Conservation (phyloP, 2,113 vertebrate species). For the Aspidoscelis tigris region DNA sequence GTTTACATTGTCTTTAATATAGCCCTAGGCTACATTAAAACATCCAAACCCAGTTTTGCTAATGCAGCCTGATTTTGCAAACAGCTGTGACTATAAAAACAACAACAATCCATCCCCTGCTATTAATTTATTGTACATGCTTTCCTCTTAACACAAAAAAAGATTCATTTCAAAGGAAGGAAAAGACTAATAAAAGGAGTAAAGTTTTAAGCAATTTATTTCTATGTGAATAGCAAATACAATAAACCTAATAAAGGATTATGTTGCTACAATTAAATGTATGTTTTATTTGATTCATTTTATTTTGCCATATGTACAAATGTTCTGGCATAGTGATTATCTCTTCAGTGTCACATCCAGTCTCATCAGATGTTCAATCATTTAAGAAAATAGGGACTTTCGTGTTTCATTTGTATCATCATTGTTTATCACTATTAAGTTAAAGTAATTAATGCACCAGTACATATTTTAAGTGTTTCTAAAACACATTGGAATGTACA, state of each 20-base stretch:
- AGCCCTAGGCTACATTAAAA: background rate
- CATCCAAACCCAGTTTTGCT: slow-evolving; percentile 7
- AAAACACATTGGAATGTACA: background rate
- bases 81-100: slow-evolving; percentile 11
- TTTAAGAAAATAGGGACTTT: background rate
- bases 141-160: slow-evolving; percentile 6
- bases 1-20: background rate
- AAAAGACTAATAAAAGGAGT: background rate
- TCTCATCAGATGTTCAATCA: slow-evolving; percentile 2
- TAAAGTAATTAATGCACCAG: background rate
- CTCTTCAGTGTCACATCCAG: background rate
- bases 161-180: fast-evolving
- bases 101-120: background rate
- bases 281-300: background rate
- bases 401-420: fast-evolving
- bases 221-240: background rate
- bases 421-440: background rate
- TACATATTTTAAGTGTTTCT: fast-evolving
- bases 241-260: background rate
- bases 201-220: background rate
- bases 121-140: background rate
- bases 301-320: fast-evolving
- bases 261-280: background rate
- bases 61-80: slow-evolving; percentile 10
- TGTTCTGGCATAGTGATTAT: slow-evolving; percentile 7